A percentile compares a stretch with the other conserved stretches of the same genome.
These are phyloP conservation scores for Euleptes europaea DNA, from an alignment of 2,113 vertebrate genomes.

Conservation along the genomic window DNA sequence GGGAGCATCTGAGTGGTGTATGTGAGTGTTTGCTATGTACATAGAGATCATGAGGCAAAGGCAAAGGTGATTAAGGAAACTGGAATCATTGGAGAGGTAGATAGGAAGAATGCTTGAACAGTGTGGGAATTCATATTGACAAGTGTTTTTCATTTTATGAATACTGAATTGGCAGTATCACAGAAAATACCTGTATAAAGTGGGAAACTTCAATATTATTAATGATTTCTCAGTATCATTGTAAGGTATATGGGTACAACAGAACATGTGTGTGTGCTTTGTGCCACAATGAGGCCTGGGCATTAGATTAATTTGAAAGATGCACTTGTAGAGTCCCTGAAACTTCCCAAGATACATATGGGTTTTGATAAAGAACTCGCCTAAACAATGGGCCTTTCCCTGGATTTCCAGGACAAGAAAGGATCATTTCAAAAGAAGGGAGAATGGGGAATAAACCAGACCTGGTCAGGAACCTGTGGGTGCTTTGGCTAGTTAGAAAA, in stretches of 20 bases:
- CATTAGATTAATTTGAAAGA: neutral
- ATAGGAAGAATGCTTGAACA: neutral
- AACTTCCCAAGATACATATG: neutral
- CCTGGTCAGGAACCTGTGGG: neutral
- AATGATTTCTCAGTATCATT: no score
- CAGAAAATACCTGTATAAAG: neutral
- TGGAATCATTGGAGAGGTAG: neutral
- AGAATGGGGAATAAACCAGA: neutral
- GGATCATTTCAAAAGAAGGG: neutral
- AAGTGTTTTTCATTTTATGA: neutral
- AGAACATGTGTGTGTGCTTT: neutral
- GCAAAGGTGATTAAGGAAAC: neutral
- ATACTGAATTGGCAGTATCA: neutral
- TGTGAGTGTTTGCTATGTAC: neutral
- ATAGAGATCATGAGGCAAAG: neutral
- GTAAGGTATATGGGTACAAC: neutral
- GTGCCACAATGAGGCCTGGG: neutral
- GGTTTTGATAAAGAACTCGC: neutral
- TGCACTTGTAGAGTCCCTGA: neutral
- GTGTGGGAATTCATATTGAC: neutral
- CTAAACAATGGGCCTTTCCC: neutral
- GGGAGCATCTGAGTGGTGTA: neutral
- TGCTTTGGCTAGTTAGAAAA: neutral
- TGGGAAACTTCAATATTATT: no score
- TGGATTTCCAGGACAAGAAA: neutral